A percentile compares a stretch with the other conserved stretches of the same genome.
These are phyloP conservation scores for Mormyrops boulengeri DNA, from an alignment of 2,797 vertebrate species.

Conservation along the genomic window DNA sequence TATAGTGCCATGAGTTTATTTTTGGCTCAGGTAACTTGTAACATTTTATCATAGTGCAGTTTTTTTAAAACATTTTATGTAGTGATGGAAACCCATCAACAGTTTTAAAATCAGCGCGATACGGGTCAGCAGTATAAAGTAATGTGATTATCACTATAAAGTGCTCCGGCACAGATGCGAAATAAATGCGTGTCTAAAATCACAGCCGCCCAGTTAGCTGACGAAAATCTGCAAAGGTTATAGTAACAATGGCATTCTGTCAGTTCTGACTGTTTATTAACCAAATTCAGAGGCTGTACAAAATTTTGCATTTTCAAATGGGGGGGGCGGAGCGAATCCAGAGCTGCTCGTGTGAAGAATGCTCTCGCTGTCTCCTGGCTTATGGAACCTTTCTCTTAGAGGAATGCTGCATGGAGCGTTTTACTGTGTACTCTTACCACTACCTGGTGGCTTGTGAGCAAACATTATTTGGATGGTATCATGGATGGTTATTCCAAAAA, in stretches of 20 bases:
- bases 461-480: neutral
- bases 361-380: neutral
- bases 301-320: neutral
- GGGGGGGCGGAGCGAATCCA: no score
- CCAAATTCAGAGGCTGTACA: neutral
- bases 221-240: neutral
- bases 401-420: neutral
- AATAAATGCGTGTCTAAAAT: neutral
- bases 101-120: conserved; percentile 42
- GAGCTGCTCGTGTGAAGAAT: conserved; percentile 8
- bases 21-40: conserved; percentile 65
- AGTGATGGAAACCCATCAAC: conserved; percentile 58
- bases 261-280: neutral
- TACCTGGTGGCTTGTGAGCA: conserved; percentile 24
- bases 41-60: conserved; percentile 70
- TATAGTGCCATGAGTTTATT: conserved; percentile 70
- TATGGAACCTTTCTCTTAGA: neutral
- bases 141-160: neutral
- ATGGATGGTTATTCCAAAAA: conserved; percentile 32
- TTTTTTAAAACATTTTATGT: conserved; percentile 46
- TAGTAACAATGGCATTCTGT: neutral
- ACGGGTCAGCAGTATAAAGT: conserved; percentile 29
- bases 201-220: neutral
- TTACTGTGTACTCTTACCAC: conserved; percentile 3
- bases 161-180: neutral